Conservation (phyloP, 2,113 vertebrate genomes). For the Gobio gobio region DNA sequence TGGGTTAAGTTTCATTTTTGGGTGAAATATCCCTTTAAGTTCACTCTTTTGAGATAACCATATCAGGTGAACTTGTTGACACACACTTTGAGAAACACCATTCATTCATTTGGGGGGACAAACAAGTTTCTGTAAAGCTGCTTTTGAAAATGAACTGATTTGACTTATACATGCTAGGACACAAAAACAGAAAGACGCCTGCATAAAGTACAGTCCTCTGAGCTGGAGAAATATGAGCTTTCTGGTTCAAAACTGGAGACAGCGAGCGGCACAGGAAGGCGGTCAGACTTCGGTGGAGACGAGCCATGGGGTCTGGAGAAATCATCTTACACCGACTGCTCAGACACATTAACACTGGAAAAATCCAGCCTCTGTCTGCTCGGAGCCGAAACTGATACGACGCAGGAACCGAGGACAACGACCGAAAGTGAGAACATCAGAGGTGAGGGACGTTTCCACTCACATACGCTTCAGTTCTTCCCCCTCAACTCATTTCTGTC, state of each 20-base stretch:
- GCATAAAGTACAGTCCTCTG: background rate
- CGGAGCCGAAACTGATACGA: slow-evolving; percentile 5
- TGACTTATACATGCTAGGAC: background rate
- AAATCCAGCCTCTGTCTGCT: slow-evolving; percentile 35
- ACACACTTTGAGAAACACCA: background rate
- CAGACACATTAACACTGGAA: slow-evolving; percentile 46
- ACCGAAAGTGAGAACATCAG: slow-evolving; percentile 1
- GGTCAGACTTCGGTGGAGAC: slow-evolving; percentile 58
- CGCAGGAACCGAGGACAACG: background rate
- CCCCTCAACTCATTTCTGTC: slow-evolving; percentile 8
- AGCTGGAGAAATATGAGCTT: slow-evolving; percentile 38
- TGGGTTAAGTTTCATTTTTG: too few relatives aligned
- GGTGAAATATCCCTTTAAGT: background rate
- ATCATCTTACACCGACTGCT: slow-evolving; percentile 54
- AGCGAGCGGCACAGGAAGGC: slow-evolving; percentile 64
- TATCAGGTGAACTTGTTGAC: background rate
- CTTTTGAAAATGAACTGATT: background rate
- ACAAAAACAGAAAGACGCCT: slow-evolving; percentile 9
- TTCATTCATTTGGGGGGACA: background rate
- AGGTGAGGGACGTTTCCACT: background rate
- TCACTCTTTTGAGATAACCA: background rate
- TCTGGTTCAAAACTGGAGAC: slow-evolving; percentile 45
- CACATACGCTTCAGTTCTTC: background rate
- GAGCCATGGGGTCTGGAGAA: slow-evolving; percentile 67
- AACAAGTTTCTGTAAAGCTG: background rate